Base-by-base conservation (phyloP, 1,140 invertebrate species). In the Helicoverpa armigera region DNA sequence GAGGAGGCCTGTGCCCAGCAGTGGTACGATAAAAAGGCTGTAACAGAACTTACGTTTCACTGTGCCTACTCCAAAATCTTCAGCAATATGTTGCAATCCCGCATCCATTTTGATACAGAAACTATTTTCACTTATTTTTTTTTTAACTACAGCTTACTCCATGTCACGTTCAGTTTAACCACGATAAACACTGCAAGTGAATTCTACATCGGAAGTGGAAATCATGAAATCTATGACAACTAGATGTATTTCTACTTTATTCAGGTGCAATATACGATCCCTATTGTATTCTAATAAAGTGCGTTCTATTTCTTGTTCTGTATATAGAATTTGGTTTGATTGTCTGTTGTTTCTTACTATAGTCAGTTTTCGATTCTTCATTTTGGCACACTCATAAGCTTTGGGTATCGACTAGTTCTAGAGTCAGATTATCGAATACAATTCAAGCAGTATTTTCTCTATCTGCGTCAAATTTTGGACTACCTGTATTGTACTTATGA, bases 211-310 rank as follows among this genome's bases (percentile, higher is more conserved):
- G 18, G 58, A 16, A 61, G 2, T 50, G 2, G 51, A 51, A 29
- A 29, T 63, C 51, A 75, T n/a, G 73, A 50, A 75, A 75, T 75
- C 18, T 75, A 75, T 63, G 23, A 29, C 51, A 61, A 63, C 7
- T 75, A 63, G 16, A 63, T 75, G 56, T 60, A 75, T 61, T 58
- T n/a, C 14, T 58, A 3, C 54, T 12, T 50, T 51, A 16, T n/a
- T n/a, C n/a, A 29, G 10, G 7, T 75, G 58, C 73, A 73, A 5
- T 16, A n/a, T 51, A 13, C 14, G 16, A 53, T 23, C 11, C 18
- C 73, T 51, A 75, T 75, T 75, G 73, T 75, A 75, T 75, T 75
- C 58, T 35, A 75, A 75, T 75, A 75, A 16, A 61, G 51, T 73
- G 73, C 73, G 73, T 51, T 75, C 73, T 61, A 61, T 23, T 75